Evolutionary conservation across 2,888 invertebrate genomes (phyloP).

Genomic region (Euplagia quadripunctaria): DNA sequence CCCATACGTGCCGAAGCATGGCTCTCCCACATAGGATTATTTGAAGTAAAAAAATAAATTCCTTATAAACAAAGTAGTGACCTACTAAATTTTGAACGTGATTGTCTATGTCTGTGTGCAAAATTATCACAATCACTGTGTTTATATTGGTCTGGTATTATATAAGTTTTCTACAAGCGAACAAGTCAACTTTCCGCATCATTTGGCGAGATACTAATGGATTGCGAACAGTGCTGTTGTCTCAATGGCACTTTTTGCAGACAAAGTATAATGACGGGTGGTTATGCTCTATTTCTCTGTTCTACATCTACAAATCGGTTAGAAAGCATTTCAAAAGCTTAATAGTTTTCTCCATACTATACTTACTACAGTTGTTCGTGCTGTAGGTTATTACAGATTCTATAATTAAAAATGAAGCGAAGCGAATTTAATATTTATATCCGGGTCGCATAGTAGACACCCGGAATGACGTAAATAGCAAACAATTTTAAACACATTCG

Average conservation of each 20-base stretch:
- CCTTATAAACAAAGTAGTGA: not conserved
- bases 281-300: constrained; percentile 55
- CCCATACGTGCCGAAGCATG: no score
- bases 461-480: no score
- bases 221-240: constrained; percentile 78
- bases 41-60: not conserved
- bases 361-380: no score
- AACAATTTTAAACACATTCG: no score
- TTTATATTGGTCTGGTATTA: constrained; percentile 54
- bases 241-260: constrained; percentile 75
- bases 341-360: not conserved
- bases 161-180: constrained; percentile 63
- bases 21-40: no score
- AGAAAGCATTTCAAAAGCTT: constrained; percentile 19
- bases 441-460: no score
- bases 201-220: constrained; percentile 82
- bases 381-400: no score
- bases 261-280: constrained; percentile 63
- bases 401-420: no score
- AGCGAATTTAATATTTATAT: no score
- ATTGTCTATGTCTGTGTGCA: not conserved
- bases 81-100: not conserved
- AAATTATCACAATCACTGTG: constrained; percentile 18
- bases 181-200: constrained; percentile 80
- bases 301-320: constrained; percentile 47